Percentiles rank a stretch among this genome's conserved stretches.
These are phyloP conservation scores for Poeciliopsis turneri DNA, from an alignment of 2,797 vertebrate species.

Conservation along the genomic window DNA sequence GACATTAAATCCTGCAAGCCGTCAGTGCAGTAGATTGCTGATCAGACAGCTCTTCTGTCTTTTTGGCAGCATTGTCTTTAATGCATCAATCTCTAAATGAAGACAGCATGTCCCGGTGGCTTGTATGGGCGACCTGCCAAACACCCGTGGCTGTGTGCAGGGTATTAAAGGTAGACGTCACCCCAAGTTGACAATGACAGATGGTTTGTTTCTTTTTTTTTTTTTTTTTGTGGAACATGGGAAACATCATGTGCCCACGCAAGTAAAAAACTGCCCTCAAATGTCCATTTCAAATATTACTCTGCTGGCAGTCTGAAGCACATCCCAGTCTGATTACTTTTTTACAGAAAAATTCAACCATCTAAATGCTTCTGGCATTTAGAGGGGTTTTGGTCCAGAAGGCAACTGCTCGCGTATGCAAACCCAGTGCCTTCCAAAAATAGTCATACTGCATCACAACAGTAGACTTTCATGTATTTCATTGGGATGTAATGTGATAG, in stretches of 20 bases:
- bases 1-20: constrained; percentile 5
- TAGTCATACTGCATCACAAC: background rate
- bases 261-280: background rate
- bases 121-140: constrained; percentile 61
- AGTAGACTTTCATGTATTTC: background rate
- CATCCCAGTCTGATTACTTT: background rate
- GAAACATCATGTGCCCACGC: background rate
- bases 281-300: constrained; percentile 21
- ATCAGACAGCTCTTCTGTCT: constrained; percentile 30
- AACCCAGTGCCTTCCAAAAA: constrained; percentile 18
- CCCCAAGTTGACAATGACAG: constrained; percentile 29
- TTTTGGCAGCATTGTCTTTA: constrained; percentile 50
- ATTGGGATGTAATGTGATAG: background rate
- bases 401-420: constrained; percentile 29
- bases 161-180: constrained; percentile 48
- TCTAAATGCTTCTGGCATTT: background rate
- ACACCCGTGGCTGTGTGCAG: constrained; percentile 25
- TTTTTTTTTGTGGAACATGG: background rate
- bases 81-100: constrained; percentile 44
- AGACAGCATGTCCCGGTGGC: constrained; percentile 32
- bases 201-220: constrained; percentile 16
- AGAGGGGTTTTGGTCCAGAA: background rate
- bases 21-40: constrained; percentile 20
- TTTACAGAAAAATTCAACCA: background rate
- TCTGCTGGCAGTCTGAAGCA: constrained; percentile 6